Percentiles rank a stretch among this genome's conserved stretches.
These are phyloP conservation scores for Pitangus sulphuratus DNA, from an alignment of 2,797 vertebrate genomes.

Conservation along the genomic window DNA sequence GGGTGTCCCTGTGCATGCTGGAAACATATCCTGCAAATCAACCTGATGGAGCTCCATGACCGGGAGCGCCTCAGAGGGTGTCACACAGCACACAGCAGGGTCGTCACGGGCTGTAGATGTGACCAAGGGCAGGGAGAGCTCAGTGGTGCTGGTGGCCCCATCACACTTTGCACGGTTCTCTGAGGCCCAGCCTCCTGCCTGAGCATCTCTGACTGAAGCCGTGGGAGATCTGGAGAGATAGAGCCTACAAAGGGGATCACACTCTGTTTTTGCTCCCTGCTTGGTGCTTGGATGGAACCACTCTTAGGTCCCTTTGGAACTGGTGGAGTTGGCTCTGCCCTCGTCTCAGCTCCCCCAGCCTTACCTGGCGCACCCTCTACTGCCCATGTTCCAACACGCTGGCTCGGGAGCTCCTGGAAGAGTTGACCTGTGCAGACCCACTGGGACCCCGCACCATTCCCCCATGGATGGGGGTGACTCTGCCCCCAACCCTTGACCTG, in stretches of 20 bases:
- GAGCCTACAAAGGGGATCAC: not conserved
- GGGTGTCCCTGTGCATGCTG: not conserved
- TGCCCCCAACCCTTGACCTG: not conserved
- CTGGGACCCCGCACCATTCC: rapidly evolving
- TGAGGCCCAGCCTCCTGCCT: not conserved
- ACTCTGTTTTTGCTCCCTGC: not conserved
- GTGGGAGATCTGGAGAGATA: not conserved
- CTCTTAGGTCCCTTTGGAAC: not conserved
- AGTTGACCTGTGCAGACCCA: not conserved
- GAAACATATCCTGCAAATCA: rapidly evolving
- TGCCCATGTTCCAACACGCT: rapidly evolving
- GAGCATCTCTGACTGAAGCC: not conserved
- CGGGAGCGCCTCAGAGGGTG: not conserved
- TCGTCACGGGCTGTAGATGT: not conserved
- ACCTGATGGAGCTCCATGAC: not conserved
- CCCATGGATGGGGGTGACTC: not conserved
- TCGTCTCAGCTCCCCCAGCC: not conserved
- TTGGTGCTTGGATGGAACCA: not conserved
- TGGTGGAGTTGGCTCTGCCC: not conserved
- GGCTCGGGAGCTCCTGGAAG: not conserved
- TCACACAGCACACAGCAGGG: not conserved
- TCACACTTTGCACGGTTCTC: not conserved
- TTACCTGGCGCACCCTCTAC: not conserved
- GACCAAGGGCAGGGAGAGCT: not conserved
- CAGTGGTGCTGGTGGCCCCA: rapidly evolving